These are phyloP conservation scores for Rhagophthalmus giganteus DNA, from an alignment of 2,888 invertebrate species.

Conservation along the genomic window DNA sequence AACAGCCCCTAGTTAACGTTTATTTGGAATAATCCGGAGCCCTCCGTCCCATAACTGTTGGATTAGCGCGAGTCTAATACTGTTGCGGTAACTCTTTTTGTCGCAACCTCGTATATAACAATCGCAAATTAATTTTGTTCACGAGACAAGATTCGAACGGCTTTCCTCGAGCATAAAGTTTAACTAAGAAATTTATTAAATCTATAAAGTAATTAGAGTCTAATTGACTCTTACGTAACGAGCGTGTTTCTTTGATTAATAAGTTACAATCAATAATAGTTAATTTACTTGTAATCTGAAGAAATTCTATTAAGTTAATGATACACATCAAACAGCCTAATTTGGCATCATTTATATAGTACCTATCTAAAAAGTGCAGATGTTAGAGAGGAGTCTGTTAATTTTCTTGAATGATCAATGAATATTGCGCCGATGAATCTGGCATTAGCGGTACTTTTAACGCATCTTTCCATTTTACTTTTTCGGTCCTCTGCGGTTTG, in stretches of 20 bases:
- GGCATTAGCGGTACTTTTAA: slow-evolving; percentile 9
- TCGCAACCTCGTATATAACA: no score
- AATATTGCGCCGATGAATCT: slow-evolving; percentile 13
- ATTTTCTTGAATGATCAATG: slow-evolving; percentile 14
- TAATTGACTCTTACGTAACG: no score
- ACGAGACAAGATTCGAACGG: not conserved
- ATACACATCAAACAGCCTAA: not conserved
- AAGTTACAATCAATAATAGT: not conserved
- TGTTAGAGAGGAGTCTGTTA: slow-evolving; percentile 1
- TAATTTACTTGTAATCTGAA: not conserved
- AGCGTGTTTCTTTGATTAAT: no score
- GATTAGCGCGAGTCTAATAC: no score
- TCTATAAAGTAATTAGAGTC: no score
- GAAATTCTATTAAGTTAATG: not conserved
- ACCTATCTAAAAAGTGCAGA: slow-evolving; percentile 2
- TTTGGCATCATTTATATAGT: not conserved
- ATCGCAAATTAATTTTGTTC: no score
- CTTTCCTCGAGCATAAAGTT: no score
- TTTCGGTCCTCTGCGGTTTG: slow-evolving; percentile 19
- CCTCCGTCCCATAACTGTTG: no score
- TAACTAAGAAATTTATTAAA: no score
- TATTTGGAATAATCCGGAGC: no score
- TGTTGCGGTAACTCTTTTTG: no score
- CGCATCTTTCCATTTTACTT: slow-evolving; percentile 13
- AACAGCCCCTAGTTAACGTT: no score